Evolutionary conservation across 2,888 invertebrate genomes (phyloP).

Genomic region (Dasysyrphus tricinctus): DNA sequence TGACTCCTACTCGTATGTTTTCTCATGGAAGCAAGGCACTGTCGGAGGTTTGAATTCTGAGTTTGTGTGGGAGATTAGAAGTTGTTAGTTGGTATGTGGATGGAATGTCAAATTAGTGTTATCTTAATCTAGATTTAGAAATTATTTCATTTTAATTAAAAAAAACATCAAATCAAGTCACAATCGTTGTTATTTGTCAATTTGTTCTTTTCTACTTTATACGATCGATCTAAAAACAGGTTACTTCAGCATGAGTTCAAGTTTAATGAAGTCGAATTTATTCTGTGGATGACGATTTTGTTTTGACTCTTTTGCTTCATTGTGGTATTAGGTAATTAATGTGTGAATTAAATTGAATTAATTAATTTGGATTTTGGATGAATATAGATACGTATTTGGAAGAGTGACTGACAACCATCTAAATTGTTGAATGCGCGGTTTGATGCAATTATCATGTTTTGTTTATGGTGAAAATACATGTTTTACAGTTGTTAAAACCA

Average conservation of each 20-base stretch:
- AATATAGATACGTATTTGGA: background rate
- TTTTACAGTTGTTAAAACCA: background rate
- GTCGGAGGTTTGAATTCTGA: background rate
- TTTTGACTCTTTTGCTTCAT: background rate
- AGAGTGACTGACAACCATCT: background rate
- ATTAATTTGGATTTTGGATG: background rate
- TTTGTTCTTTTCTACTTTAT: background rate
- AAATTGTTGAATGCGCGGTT: background rate
- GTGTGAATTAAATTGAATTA: conserved; percentile 2
- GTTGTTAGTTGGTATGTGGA: background rate
- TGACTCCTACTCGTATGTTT: conserved; percentile 19
- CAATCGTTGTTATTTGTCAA: background rate
- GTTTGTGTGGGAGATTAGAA: conserved; percentile 22
- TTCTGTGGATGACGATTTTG: background rate
- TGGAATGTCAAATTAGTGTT: background rate
- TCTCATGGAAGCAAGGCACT: conserved; percentile 6
- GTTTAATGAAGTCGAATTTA: conserved; percentile 2
- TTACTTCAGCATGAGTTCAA: background rate
- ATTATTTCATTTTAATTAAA: background rate
- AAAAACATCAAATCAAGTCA: background rate
- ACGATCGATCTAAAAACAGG: background rate
- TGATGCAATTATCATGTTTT: background rate
- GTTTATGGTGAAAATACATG: background rate
- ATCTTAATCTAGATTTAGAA: conserved; percentile 3
- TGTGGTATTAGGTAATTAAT: background rate